These are phyloP conservation scores for Chaenodraco wilsoni DNA, from an alignment of 2,797 vertebrate species.

Conservation along the genomic window DNA sequence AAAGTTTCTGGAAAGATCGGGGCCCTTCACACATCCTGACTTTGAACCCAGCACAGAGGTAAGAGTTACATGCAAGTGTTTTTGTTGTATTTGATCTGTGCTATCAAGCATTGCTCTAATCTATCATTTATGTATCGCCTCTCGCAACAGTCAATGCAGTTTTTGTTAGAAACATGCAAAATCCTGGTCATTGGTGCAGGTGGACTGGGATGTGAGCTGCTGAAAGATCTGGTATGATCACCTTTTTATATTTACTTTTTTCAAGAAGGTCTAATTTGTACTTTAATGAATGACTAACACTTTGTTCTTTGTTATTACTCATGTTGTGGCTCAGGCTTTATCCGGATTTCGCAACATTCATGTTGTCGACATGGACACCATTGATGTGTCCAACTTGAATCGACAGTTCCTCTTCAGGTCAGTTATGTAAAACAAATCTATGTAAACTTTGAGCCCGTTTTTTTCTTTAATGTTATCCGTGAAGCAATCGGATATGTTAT, in stretches of 20 bases:
- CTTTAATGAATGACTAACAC: neutral
- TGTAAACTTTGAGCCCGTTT: neutral
- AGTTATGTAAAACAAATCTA: conserved; percentile 50
- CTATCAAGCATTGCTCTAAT: neutral
- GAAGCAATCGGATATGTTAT: neutral
- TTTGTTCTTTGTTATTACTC: conserved; percentile 5
- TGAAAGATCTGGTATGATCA: conserved; percentile 92
- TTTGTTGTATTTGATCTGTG: neutral
- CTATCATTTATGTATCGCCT: neutral
- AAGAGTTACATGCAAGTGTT: conserved; percentile 47
- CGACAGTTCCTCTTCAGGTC: conserved; percentile 94
- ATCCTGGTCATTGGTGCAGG: conserved; percentile 94
- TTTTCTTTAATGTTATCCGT: neutral
- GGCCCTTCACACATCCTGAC: conserved; percentile 95
- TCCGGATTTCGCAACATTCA: conserved; percentile 92
- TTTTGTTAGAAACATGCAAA: conserved; percentile 93
- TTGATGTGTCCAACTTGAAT: conserved; percentile 94
- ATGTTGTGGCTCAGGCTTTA: conserved; percentile 80
- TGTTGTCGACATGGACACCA: conserved; percentile 95
- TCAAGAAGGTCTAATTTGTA: neutral
- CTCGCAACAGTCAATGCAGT: conserved; percentile 87
- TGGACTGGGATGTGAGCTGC: conserved; percentile 94
- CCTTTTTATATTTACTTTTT: neutral
- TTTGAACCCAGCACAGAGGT: conserved; percentile 97
- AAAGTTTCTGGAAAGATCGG: conserved; percentile 94